Evolutionary conservation across 2,113 vertebrate genomes (phyloP).

Genomic region (Halcyon senegalensis): DNA sequence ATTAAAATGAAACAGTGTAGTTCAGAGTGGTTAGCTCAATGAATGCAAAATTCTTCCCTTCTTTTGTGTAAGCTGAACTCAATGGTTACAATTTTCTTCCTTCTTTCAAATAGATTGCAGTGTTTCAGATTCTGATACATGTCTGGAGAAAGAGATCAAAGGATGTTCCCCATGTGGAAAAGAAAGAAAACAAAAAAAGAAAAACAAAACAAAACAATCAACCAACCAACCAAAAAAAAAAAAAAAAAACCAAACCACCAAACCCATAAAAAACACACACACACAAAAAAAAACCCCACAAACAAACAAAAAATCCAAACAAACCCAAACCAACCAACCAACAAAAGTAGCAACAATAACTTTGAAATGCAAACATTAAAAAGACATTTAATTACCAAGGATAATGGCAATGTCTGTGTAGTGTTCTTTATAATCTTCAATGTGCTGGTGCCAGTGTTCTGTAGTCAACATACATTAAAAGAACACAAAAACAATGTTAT

Average conservation of each 20-base stretch:
- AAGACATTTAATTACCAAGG: slow-evolving; percentile 13
- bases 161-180: not conserved
- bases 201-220: no score
- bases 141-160: not conserved
- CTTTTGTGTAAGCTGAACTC: not conserved
- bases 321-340: no score
- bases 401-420: not conserved
- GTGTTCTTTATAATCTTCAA: not conserved
- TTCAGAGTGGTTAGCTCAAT: slow-evolving; percentile 21
- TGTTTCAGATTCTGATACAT: not conserved
- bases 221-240: no score
- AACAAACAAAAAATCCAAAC: no score
- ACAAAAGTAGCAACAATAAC: not conserved
- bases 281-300: no score
- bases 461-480: not conserved
- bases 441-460: not conserved
- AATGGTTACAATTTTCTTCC: not conserved
- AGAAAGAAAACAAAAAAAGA: not conserved
- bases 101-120: not conserved
- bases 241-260: no score
- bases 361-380: not conserved
- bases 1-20: slow-evolving; percentile 50
- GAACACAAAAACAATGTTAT: not conserved
- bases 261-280: no score
- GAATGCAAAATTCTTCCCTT: not conserved